Evolutionary conservation across 2,888 invertebrate genomes (phyloP), one percentile per base, ranked within the genome.

Genomic region (Drosophila imparisetae): DNA sequence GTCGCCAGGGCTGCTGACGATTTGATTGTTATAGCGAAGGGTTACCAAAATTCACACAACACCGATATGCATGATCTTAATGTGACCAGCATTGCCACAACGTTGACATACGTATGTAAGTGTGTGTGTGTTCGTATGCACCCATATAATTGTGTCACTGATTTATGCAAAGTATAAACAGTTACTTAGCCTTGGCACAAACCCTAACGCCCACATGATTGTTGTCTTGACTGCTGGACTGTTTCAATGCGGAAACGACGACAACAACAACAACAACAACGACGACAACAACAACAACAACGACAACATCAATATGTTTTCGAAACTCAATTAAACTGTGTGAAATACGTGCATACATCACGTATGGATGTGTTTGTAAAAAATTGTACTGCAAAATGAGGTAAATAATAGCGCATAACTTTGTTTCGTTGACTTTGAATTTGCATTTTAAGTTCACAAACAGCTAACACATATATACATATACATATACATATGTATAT

Each of bases 401-500:
- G 27, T 57, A 52, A 63, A 77, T 69, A 65, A 64, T 65, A 53
- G 57, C 62, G 48, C 49, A 75, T 57, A 61, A 75, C 62, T 67
- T 64, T 68, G 49, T 65, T 66, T 34, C 48, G 67, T 78, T 81
- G 81, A 80, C 68, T 78, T 80, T 80, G 69, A 80, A 81, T 80
- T 80, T 78, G 81, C 78, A 78, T 81, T 81, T 78, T 65, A 63
- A 61, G 72, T 81, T 81, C 75, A 80, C 66, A 68, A 81, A 69
- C 78, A 78, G 48, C 42, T 36, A 32, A 58, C 32, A 32, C 21
- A 50, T 15, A 58, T n/a, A n/a, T n/a, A n/a, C n/a, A n/a, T 24
- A 38, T 15, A 38, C 36, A 38, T 29, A 54, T 2, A 30, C 1
- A 30, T 42, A 55, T 48, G 32, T 15, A 21, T 10, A 30, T 42